Percentiles rank a stretch among this genome's conserved stretches.
phyloP scores from a whole-genome alignment of 2,113 vertebrate species.

The Clarias macrocephalus region DNA sequence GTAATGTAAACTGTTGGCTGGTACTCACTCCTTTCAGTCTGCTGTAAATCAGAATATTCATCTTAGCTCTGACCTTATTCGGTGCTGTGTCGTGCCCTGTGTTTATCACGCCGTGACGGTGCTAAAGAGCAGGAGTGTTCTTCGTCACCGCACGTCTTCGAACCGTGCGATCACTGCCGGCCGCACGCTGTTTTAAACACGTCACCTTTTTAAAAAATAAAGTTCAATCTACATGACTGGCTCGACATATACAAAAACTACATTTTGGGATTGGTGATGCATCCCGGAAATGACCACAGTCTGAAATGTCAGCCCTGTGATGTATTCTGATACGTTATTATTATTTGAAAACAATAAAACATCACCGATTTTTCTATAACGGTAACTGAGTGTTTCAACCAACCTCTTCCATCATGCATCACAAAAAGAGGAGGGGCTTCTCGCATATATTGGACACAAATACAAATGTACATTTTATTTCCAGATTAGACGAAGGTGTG shows the following conservation, averaged over 20 bases:
- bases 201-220: neutral
- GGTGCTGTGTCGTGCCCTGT: conserved; percentile 18
- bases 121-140: conserved; percentile 17
- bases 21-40: conserved; percentile 14
- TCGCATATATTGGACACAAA: neutral
- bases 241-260: neutral
- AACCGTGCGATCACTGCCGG: neutral
- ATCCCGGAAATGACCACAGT: neutral
- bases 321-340: neutral
- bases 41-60: conserved; percentile 42
- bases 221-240: neutral
- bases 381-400: neutral
- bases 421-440: neutral
- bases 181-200: neutral
- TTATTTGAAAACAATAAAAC: neutral
- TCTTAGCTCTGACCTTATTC: conserved; percentile 42
- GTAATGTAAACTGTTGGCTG: conserved; percentile 39
- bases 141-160: neutral
- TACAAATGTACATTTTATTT: neutral
- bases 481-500: neutral
- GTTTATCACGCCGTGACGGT: conserved; percentile 15
- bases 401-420: neutral
- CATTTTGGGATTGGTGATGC: neutral
- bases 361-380: neutral
- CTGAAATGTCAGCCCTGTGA: neutral